Percentiles rank a stretch among this genome's conserved stretches.
Evolutionary conservation across 2,113 vertebrate genomes (phyloP).

Genomic region (Phoenicopterus ruber): DNA sequence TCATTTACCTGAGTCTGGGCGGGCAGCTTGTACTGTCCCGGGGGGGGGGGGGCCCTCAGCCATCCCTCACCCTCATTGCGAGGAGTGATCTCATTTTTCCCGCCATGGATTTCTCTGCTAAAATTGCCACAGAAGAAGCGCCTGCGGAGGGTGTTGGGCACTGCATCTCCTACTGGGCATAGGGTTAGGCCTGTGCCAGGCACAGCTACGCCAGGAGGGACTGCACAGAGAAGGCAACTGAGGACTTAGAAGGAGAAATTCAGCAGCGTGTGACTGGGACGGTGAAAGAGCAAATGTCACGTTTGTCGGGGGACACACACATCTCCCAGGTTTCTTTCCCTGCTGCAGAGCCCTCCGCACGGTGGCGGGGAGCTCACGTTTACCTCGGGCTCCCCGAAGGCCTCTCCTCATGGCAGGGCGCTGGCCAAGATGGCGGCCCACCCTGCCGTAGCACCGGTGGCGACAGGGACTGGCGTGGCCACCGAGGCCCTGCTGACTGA

Average conservation of each 20-base stretch:
- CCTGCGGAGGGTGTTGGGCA: accelerated
- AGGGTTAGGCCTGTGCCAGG: not conserved
- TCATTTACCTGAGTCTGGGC: not conserved
- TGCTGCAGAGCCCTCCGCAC: not conserved
- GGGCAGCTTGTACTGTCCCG: not conserved
- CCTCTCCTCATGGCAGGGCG: not conserved
- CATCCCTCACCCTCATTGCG: accelerated
- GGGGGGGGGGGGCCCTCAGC: too few species aligned
- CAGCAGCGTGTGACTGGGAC: accelerated
- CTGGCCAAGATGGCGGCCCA: not conserved
- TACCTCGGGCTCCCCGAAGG: not conserved
- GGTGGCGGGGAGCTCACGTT: accelerated
- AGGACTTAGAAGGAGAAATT: not conserved
- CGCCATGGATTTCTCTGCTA: not conserved
- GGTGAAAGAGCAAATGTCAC: accelerated
- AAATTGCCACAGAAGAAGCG: not conserved
- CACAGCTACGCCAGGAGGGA: not conserved
- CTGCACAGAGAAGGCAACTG: not conserved
- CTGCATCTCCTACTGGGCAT: accelerated
- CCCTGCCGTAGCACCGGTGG: accelerated
- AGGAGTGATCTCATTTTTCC: not conserved
- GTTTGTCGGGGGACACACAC: accelerated
- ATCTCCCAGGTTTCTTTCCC: not conserved
- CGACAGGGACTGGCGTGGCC: accelerated
- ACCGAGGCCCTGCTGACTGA: not conserved